Evolutionary conservation across 2,113 vertebrate genomes (phyloP).

Genomic region (Hymenochirus boettgeri): DNA sequence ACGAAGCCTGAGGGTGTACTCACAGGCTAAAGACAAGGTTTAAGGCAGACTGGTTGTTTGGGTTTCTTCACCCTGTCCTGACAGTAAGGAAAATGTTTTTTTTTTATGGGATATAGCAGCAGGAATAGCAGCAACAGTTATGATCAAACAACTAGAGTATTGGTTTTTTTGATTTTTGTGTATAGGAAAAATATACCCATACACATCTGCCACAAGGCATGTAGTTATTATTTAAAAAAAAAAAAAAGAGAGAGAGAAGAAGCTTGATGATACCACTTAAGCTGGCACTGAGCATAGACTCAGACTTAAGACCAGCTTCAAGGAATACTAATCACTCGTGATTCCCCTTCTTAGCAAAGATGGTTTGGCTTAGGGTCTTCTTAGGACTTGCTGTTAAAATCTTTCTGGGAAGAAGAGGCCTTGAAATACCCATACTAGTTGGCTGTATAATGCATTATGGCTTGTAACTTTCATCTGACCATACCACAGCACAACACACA

Average conservation of each 20-base stretch:
- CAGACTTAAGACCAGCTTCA: slow-evolving; percentile 14
- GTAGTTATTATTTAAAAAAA: slow-evolving; percentile 10
- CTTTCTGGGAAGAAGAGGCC: slow-evolving; percentile 44
- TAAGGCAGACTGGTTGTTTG: slow-evolving; percentile 78
- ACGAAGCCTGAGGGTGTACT: slow-evolving; percentile 54
- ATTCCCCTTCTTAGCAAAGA: neutral
- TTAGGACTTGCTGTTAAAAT: slow-evolving; percentile 46
- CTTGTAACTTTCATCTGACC: slow-evolving; percentile 57
- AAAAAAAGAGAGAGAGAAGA: slow-evolving; percentile 9
- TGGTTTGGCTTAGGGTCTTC: slow-evolving; percentile 44
- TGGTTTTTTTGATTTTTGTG: slow-evolving; percentile 15
- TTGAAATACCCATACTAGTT: slow-evolving; percentile 7
- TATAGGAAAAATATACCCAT: slow-evolving; percentile 16
- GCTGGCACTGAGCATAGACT: slow-evolving; percentile 21
- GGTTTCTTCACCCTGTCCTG: slow-evolving; percentile 66
- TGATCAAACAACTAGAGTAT: slow-evolving; percentile 64
- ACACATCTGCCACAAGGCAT: slow-evolving; percentile 21
- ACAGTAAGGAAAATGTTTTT: slow-evolving; percentile 59
- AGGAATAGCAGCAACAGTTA: slow-evolving; percentile 80
- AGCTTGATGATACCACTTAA: slow-evolving; percentile 15
- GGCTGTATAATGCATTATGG: slow-evolving; percentile 51
- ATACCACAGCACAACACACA: slow-evolving; percentile 64
- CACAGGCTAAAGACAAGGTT: slow-evolving; percentile 68
- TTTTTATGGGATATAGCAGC: slow-evolving; percentile 77
- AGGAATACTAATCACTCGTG: neutral